Percentiles rank a stretch among this genome's conserved stretches.
Evolutionary conservation across 2,888 invertebrate species (phyloP).

Genomic region (Tipula unca): DNA sequence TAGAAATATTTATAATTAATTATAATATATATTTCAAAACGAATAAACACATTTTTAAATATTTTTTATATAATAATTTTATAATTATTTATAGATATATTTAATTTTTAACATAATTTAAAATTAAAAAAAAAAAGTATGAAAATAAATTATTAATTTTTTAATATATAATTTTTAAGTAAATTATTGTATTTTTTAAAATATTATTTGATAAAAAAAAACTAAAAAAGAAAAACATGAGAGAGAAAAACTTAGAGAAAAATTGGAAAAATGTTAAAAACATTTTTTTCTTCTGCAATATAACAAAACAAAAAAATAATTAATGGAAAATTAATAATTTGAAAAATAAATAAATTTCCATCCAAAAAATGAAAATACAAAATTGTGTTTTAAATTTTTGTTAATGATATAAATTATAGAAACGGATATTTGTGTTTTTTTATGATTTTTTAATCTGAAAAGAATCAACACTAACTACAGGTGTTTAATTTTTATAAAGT

Average conservation of each 20-base stretch:
- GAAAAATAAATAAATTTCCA: not conserved
- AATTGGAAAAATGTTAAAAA: not conserved
- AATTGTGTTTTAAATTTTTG: not conserved
- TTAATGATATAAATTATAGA: not conserved
- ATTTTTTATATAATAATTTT: not conserved
- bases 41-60: not conserved
- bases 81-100: not conserved
- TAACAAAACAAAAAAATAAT: not conserved
- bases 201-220: not conserved
- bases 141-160: not conserved
- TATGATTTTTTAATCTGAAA: too few species aligned
- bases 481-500: too few species aligned
- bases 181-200: conserved; percentile 14
- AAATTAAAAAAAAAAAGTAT: not conserved
- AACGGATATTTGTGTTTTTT: too few species aligned
- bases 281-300: not conserved
- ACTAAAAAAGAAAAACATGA: not conserved
- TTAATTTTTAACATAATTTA: not conserved
- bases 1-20: not conserved
- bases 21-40: conserved; percentile 1
- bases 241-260: not conserved
- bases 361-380: not conserved
- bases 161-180: conserved; percentile 14
- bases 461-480: too few species aligned
- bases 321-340: not conserved